Percentiles rank a stretch among this genome's conserved stretches.
Conservation (phyloP, 2,113 vertebrate genomes). For the Corythoichthys haematopterus region DNA sequence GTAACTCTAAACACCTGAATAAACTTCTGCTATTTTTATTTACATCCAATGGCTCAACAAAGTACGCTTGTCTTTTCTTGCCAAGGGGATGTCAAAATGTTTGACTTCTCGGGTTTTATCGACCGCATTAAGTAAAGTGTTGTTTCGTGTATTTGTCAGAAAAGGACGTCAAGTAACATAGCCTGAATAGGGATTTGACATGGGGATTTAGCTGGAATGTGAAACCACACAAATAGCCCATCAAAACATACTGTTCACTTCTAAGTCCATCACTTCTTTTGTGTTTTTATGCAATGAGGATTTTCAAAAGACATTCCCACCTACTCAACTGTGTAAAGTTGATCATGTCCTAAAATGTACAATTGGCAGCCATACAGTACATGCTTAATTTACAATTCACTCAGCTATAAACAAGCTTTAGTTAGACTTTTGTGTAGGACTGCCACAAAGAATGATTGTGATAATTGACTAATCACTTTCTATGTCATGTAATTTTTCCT, state of each 20-base stretch:
- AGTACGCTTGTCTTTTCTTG: slow-evolving; percentile 8
- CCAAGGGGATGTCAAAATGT: slow-evolving; percentile 26
- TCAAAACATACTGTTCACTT: neutral
- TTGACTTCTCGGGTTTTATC: slow-evolving; percentile 1
- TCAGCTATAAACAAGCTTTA: neutral
- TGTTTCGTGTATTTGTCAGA: neutral
- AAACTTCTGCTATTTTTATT: slow-evolving; percentile 25
- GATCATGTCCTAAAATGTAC: neutral
- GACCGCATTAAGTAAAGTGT: neutral
- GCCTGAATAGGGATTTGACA: neutral
- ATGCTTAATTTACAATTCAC: neutral
- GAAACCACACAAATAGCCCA: slow-evolving; percentile 1
- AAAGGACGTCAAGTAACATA: slow-evolving; percentile 1
- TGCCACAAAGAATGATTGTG: neutral
- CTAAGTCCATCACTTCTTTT: neutral
- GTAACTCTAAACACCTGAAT: slow-evolving; percentile 21
- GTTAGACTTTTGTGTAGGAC: neutral
- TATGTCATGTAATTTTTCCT: no score
- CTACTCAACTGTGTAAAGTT: neutral
- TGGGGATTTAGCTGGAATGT: neutral
- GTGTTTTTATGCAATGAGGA: neutral
- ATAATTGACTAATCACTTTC: no score
- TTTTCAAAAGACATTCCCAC: neutral
- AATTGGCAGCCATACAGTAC: neutral
- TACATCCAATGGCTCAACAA: slow-evolving; percentile 28